Percentiles rank a stretch among this genome's conserved stretches.
phyloP scores from a whole-genome alignment of 2,797 vertebrate genomes.

The Neostethus bicornis region DNA sequence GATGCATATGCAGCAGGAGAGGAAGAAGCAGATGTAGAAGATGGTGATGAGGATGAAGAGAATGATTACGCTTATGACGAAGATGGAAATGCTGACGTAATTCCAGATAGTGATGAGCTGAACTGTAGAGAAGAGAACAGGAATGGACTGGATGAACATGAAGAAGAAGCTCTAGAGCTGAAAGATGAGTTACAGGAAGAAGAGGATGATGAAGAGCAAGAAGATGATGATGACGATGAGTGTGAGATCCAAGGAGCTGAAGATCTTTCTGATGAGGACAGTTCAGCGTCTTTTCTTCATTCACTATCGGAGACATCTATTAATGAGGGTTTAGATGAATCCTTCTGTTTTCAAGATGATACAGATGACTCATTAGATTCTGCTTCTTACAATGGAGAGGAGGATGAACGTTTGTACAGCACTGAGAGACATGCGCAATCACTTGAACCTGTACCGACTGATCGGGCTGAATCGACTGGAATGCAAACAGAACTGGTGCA shows the following conservation, averaged over 20 bases:
- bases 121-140: slow-evolving; percentile 50
- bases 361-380: slow-evolving; percentile 91
- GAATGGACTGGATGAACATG: slow-evolving; percentile 45
- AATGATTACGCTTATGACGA: slow-evolving; percentile 39
- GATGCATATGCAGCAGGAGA: slow-evolving; percentile 83
- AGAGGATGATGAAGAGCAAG: slow-evolving; percentile 42
- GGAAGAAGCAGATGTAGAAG: slow-evolving; percentile 83
- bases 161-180: slow-evolving; percentile 65
- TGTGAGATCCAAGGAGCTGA: slow-evolving; percentile 66
- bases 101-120: slow-evolving; percentile 36
- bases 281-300: slow-evolving; percentile 91
- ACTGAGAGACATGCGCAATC: slow-evolving; percentile 86
- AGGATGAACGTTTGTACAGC: slow-evolving; percentile 88
- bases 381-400: slow-evolving; percentile 89
- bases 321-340: slow-evolving; percentile 90
- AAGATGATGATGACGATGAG: slow-evolving; percentile 56
- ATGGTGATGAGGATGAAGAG: slow-evolving; percentile 74
- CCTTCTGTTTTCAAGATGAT: slow-evolving; percentile 93
- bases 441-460: slow-evolving; percentile 54
- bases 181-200: slow-evolving; percentile 54
- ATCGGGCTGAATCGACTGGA: slow-evolving; percentile 36
- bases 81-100: slow-evolving; percentile 35
- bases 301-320: slow-evolving; percentile 95
- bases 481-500: slow-evolving; percentile 36
- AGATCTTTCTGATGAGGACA: slow-evolving; percentile 84